phyloP scores from a whole-genome alignment of 2,888 invertebrate species.

The Heliconius erato region DNA sequence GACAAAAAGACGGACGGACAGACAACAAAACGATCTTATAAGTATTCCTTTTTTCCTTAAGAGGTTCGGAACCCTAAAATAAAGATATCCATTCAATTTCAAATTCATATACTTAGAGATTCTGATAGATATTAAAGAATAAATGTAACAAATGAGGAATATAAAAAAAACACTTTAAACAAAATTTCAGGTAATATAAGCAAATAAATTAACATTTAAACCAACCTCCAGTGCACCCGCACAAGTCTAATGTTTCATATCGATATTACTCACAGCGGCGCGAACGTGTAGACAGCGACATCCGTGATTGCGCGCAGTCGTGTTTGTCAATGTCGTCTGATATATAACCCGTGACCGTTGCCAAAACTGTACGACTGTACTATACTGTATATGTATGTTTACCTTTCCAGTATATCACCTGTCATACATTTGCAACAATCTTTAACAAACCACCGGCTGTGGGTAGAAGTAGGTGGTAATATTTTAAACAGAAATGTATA shows the following conservation, averaged over 20 bases:
- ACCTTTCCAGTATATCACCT: slow-evolving; percentile 57
- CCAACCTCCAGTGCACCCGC: background rate
- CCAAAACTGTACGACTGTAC: slow-evolving; percentile 64
- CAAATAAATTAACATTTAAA: slow-evolving; percentile 12
- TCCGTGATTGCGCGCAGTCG: slow-evolving; percentile 70
- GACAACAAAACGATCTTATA: no score
- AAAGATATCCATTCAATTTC: background rate
- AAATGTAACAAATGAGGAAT: background rate
- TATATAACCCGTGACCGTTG: slow-evolving; percentile 70
- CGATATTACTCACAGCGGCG: slow-evolving; percentile 73
- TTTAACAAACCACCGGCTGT: background rate
- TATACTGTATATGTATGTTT: slow-evolving; percentile 63
- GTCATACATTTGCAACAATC: slow-evolving; percentile 37
- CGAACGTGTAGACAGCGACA: slow-evolving; percentile 76
- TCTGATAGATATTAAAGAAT: background rate
- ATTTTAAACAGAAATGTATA: background rate
- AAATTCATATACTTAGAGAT: background rate
- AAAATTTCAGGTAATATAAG: background rate
- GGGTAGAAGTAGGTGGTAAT: background rate
- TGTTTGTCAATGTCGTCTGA: slow-evolving; percentile 78
- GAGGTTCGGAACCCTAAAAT: no score
- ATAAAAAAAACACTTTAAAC: background rate
- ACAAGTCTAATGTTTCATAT: slow-evolving; percentile 32
- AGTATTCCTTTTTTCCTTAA: no score
- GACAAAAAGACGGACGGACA: no score